phyloP scores from a whole-genome alignment of 2,888 invertebrate species.

The Arrhopalites spinosus region DNA sequence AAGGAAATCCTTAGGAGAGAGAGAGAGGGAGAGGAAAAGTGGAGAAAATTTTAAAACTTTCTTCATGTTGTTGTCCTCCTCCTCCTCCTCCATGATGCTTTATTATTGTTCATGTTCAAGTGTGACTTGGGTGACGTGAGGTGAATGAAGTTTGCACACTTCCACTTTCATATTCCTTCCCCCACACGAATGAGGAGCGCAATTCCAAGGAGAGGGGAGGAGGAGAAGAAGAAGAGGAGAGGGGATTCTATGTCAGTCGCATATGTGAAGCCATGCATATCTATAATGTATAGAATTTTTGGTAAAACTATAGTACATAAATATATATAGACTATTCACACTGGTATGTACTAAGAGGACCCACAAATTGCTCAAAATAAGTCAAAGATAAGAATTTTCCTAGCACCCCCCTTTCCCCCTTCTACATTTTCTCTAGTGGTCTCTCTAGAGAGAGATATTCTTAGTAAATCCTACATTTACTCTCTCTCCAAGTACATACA shows the following conservation, averaged over 20 bases:
- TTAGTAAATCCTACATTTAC: background rate
- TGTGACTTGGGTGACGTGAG: constrained; percentile 10
- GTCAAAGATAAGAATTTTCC: constrained; percentile 4
- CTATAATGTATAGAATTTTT: background rate
- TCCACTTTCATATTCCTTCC: background rate
- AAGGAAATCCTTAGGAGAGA: background rate
- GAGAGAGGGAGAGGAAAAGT: background rate
- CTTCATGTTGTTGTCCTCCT: constrained; percentile 10
- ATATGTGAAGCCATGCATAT: constrained; percentile 18
- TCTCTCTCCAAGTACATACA: no score
- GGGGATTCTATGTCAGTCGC: constrained; percentile 17
- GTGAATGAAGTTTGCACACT: constrained; percentile 6
- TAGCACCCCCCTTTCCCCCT: background rate
- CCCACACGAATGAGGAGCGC: constrained; percentile 20
- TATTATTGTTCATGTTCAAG: constrained; percentile 35
- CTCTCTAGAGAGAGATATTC: background rate
- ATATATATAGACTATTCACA: background rate
- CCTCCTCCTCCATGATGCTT: constrained; percentile 11
- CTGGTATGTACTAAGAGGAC: background rate
- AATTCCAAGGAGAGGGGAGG: no score
- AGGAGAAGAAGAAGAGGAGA: no score
- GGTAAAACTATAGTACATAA: background rate
- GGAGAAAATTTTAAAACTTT: constrained; percentile 23
- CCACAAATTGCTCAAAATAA: constrained; percentile 27
- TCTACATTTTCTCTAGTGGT: background rate